Percentiles rank a stretch among this genome's conserved stretches.
Evolutionary conservation across 1,140 invertebrate genomes (phyloP).

Genomic region (Pemphigus obesinymphae): DNA sequence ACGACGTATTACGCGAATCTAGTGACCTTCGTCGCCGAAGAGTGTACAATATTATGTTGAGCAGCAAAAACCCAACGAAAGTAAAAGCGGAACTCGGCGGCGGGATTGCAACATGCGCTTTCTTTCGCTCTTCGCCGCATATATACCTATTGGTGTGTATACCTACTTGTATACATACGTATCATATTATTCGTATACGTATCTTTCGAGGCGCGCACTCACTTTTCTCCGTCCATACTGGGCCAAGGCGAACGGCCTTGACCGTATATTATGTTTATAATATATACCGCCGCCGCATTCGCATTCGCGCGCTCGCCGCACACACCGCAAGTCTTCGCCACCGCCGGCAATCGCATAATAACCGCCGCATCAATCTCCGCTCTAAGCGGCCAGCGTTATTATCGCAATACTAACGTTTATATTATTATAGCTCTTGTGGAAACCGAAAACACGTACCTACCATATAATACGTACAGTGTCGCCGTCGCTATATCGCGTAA

Average conservation of each 20-base stretch:
- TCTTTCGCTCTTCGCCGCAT: background rate
- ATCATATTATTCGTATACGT: background rate
- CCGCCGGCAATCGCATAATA: background rate
- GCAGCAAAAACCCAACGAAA: constrained; percentile 20
- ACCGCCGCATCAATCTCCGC: background rate
- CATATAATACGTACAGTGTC: background rate
- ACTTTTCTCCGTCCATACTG: constrained; percentile 11
- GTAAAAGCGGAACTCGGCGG: constrained; percentile 34
- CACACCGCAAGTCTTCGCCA: background rate
- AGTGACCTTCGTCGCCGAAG: background rate
- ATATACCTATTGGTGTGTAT: background rate
- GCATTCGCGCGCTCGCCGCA: background rate
- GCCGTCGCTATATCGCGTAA: background rate
- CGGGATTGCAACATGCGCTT: constrained; percentile 1
- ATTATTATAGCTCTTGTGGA: background rate
- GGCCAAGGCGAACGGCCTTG: constrained; percentile 39
- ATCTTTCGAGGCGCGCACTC: background rate
- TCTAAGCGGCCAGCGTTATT: background rate
- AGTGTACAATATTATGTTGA: background rate
- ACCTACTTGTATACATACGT: background rate
- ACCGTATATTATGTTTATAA: constrained; percentile 21
- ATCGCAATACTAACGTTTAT: too few relatives aligned
- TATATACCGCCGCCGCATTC: background rate
- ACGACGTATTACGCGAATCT: background rate
- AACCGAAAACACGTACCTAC: background rate